Evolutionary conservation across 2,113 vertebrate species (phyloP).

Genomic region (Laticauda colubrina): DNA sequence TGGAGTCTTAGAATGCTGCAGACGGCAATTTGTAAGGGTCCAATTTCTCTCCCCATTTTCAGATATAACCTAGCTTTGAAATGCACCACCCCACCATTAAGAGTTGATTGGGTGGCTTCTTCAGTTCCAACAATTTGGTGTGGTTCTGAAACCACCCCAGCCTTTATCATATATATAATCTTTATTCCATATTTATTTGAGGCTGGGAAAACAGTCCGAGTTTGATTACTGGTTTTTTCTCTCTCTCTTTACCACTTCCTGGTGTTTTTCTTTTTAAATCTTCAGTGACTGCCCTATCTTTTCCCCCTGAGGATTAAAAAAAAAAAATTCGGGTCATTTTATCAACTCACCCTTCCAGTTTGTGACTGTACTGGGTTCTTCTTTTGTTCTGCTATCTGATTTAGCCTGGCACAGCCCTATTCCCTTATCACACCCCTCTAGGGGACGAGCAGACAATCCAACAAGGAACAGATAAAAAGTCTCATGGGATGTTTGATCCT

Average conservation of each 20-base stretch:
- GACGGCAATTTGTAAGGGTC: fast-evolving
- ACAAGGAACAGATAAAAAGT: not conserved
- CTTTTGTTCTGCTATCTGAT: not conserved
- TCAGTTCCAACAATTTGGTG: not conserved
- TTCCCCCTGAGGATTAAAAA: not conserved
- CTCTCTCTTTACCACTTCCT: constrained; percentile 26
- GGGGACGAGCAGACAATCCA: not conserved
- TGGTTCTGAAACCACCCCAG: not conserved
- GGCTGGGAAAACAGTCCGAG: not conserved
- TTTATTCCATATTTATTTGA: not conserved
- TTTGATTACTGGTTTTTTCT: constrained; percentile 5
- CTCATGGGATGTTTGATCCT: fast-evolving
- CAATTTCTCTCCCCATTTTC: not conserved
- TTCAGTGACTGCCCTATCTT: constrained; percentile 38
- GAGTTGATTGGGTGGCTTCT: not conserved
- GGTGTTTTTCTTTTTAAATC: constrained; percentile 36
- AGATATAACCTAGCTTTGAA: not conserved
- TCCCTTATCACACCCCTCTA: not conserved
- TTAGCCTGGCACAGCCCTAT: not conserved
- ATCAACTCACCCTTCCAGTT: not conserved
- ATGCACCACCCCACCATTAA: not conserved
- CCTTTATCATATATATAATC: not conserved
- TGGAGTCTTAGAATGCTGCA: not conserved
- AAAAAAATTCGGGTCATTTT: not conserved
- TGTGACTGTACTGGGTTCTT: not conserved